A percentile compares a stretch with the other conserved stretches of the same genome.
These are phyloP conservation scores for Sinelater perroti DNA, from an alignment of 2,888 invertebrate species.

Conservation along the genomic window DNA sequence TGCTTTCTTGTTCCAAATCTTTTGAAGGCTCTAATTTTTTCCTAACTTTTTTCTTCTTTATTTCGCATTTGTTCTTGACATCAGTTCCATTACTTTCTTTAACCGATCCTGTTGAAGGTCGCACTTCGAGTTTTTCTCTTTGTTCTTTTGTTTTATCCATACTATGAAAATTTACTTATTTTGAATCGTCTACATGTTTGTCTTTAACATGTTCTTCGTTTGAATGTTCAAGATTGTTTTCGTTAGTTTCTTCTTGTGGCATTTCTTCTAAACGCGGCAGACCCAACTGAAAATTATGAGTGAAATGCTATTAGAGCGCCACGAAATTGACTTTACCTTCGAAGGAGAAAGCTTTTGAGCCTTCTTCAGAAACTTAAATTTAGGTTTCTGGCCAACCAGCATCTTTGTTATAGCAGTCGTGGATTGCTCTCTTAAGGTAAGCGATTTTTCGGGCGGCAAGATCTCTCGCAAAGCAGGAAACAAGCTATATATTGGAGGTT, in stretches of 20 bases:
- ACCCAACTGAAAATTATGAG: conserved; percentile 5
- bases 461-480: conserved; percentile 49
- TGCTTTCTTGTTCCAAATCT: conserved; percentile 2
- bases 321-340: conserved; percentile 16
- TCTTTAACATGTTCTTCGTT: too few relatives aligned
- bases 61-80: neutral
- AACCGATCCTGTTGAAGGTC: too few relatives aligned
- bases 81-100: neutral
- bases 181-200: too few relatives aligned
- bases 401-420: conserved; percentile 49
- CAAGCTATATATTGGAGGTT: conserved; percentile 45
- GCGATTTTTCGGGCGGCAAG: conserved; percentile 21
- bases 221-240: neutral
- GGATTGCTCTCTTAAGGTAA: conserved; percentile 35
- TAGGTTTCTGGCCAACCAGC: conserved; percentile 51
- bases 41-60: conserved; percentile 12
- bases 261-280: conserved; percentile 11
- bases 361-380: conserved; percentile 47
- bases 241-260: conserved; percentile 11
- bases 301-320: too few relatives aligned
- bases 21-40: conserved; percentile 1
- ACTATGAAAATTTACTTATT: too few relatives aligned
- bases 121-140: too few relatives aligned
- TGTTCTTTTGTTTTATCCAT: too few relatives aligned
- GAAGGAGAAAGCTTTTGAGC: conserved; percentile 42